Percentiles rank a stretch among this genome's conserved stretches.
Conservation (phyloP, 2,797 vertebrate genomes). For the Acipenser ruthenus region DNA sequence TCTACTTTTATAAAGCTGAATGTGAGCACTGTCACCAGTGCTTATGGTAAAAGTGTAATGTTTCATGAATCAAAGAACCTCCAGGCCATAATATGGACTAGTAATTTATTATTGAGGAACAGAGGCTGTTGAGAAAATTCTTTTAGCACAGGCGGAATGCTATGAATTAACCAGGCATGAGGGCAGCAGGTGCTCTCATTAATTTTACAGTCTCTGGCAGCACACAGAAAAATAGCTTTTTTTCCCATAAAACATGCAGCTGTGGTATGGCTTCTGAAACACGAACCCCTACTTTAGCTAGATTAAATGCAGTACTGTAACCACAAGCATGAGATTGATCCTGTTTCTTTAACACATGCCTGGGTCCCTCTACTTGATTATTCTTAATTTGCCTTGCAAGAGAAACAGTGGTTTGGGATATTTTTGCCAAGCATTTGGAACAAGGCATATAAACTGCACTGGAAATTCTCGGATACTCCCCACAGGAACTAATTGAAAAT, state of each 20-base stretch:
- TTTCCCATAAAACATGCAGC: conserved; percentile 33
- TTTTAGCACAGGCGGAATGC: conserved; percentile 43
- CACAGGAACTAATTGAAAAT: too few species aligned
- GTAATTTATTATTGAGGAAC: conserved; percentile 59
- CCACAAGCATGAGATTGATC: neutral
- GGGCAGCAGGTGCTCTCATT: conserved; percentile 56
- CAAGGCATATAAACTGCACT: too few species aligned
- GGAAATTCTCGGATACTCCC: too few species aligned
- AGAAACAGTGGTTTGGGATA: conserved; percentile 2
- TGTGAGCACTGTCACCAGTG: conserved; percentile 42
- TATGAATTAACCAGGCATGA: conserved; percentile 53
- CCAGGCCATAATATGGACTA: conserved; percentile 48
- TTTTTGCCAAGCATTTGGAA: neutral
- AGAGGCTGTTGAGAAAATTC: conserved; percentile 50
- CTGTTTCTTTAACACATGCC: neutral
- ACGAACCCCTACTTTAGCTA: neutral
- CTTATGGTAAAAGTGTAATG: conserved; percentile 49
- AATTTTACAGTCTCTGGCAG: conserved; percentile 50
- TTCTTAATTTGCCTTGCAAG: conserved; percentile 3
- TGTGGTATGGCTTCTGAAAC: conserved; percentile 21
- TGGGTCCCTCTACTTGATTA: neutral
- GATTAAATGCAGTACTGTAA: conserved; percentile 4
- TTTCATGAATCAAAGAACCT: conserved; percentile 56
- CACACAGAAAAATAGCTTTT: conserved; percentile 35
- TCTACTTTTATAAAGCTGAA: conserved; percentile 44